phyloP scores from a whole-genome alignment of 1,140 invertebrate genomes.

The Rhagoletis pomonella region DNA sequence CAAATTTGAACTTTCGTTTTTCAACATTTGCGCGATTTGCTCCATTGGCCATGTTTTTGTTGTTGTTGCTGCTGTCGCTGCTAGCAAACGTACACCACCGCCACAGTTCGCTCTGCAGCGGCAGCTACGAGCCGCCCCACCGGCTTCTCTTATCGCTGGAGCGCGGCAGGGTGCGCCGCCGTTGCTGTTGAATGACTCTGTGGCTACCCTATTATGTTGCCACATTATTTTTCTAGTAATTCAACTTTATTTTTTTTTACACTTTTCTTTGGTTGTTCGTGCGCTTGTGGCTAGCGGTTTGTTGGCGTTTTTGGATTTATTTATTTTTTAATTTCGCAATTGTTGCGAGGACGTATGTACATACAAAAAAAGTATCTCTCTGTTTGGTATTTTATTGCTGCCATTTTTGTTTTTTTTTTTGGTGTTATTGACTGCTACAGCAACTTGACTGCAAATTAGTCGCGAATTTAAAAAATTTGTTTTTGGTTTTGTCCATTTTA shows the following conservation, averaged over 20 bases:
- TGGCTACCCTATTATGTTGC: conserved; percentile 28
- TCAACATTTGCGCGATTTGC: not conserved
- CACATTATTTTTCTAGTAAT: conserved; percentile 38
- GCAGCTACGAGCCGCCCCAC: not conserved
- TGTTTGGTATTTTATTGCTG: not conserved
- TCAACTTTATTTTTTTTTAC: conserved; percentile 27
- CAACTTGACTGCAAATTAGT: not conserved
- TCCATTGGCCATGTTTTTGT: not conserved
- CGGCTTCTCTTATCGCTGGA: not conserved
- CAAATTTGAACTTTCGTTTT: conserved; percentile 52
- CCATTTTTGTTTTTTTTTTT: not conserved
- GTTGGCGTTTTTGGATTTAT: not conserved
- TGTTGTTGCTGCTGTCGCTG: not conserved
- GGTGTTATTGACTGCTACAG: not conserved
- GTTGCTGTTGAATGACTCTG: conserved; percentile 31
- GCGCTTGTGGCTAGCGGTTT: not conserved
- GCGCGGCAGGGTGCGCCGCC: conserved; percentile 12
- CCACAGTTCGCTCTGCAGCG: too few relatives aligned
- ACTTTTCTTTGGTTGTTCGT: not conserved
- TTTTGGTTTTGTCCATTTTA: not conserved
- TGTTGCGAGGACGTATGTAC: not conserved
- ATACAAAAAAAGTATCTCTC: not conserved
- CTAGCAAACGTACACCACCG: not conserved
- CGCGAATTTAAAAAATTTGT: not conserved
- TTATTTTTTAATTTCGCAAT: conserved; percentile 2